Evolutionary conservation across 2,797 vertebrate genomes (phyloP).

Genomic region (Macropus fuliginosus): DNA sequence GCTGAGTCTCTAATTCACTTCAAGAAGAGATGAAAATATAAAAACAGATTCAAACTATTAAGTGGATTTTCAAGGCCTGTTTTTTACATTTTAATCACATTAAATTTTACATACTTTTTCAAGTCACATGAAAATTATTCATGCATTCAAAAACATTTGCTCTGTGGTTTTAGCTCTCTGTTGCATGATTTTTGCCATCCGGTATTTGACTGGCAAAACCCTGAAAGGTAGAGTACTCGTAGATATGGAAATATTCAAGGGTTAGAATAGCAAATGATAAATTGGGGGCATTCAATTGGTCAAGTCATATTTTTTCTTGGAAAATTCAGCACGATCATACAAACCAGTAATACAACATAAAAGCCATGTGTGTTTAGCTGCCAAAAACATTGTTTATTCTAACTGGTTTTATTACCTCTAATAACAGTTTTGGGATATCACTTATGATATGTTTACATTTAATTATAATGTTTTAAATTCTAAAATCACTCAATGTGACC

Average conservation of each 20-base stretch:
- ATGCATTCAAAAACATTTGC: neutral
- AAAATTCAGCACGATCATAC: slow-evolving; percentile 67
- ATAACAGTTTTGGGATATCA: slow-evolving; percentile 66
- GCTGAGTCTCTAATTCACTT: neutral
- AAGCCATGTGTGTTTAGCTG: slow-evolving; percentile 41
- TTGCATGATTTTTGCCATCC: slow-evolving; percentile 7
- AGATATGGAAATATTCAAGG: slow-evolving; percentile 46
- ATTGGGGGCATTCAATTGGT: slow-evolving; percentile 51
- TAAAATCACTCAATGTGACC: slow-evolving; percentile 66
- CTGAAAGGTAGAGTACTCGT: slow-evolving; percentile 4
- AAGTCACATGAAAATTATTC: slow-evolving; percentile 28
- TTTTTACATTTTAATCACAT: slow-evolving; percentile 44
- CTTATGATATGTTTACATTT: slow-evolving; percentile 59
- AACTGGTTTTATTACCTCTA: slow-evolving; percentile 66
- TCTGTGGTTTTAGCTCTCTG: slow-evolving; percentile 6
- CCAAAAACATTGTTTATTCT: slow-evolving; percentile 75
- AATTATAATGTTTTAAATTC: slow-evolving; percentile 63
- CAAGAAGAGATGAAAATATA: neutral
- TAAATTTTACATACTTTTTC: slow-evolving; percentile 23
- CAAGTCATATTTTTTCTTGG: slow-evolving; percentile 64
- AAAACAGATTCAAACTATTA: neutral
- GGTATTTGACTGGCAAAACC: slow-evolving; percentile 41
- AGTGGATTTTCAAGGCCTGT: neutral
- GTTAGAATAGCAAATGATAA: slow-evolving; percentile 53
- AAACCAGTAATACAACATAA: slow-evolving; percentile 70